Evolutionary conservation across 2,113 vertebrate species (phyloP).

Genomic region (Anhinga anhinga): DNA sequence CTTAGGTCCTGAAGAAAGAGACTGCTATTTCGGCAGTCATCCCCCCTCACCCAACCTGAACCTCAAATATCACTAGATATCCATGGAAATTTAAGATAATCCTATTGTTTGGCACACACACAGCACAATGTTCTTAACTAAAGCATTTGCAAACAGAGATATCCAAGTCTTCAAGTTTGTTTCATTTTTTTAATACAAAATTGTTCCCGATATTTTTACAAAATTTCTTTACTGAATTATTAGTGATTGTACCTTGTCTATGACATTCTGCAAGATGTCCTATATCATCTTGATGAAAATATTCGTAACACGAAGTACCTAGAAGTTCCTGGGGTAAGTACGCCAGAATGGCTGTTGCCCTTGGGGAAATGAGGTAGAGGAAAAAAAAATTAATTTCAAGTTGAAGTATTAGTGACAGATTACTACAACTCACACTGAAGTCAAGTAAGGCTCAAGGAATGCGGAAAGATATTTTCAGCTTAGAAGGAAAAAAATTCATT

Average conservation of each 20-base stretch:
- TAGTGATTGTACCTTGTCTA: conserved; percentile 84
- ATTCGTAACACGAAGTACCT: conserved; percentile 98
- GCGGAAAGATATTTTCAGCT: neutral
- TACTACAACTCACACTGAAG: neutral
- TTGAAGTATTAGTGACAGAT: neutral
- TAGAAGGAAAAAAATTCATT: neutral
- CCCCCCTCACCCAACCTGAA: neutral
- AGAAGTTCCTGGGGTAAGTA: conserved; percentile 98
- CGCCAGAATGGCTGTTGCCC: conserved; percentile 95
- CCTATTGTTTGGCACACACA: neutral
- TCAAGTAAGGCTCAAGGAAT: neutral
- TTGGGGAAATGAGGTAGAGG: conserved; percentile 36
- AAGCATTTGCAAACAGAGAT: neutral
- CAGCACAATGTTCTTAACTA: neutral
- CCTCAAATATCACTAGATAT: neutral
- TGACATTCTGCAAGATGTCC: conserved; percentile 95
- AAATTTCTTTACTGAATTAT: neutral
- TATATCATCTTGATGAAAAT: conserved; percentile 99
- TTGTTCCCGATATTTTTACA: neutral
- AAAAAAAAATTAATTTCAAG: neutral
- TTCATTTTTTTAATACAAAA: neutral
- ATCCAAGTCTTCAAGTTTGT: neutral
- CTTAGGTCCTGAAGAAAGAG: neutral
- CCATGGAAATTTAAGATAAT: neutral
- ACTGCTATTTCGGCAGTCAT: neutral